These are phyloP conservation scores for Anarhynchus alexandrinus DNA, from an alignment of 2,113 vertebrate genomes.

Conservation along the genomic window DNA sequence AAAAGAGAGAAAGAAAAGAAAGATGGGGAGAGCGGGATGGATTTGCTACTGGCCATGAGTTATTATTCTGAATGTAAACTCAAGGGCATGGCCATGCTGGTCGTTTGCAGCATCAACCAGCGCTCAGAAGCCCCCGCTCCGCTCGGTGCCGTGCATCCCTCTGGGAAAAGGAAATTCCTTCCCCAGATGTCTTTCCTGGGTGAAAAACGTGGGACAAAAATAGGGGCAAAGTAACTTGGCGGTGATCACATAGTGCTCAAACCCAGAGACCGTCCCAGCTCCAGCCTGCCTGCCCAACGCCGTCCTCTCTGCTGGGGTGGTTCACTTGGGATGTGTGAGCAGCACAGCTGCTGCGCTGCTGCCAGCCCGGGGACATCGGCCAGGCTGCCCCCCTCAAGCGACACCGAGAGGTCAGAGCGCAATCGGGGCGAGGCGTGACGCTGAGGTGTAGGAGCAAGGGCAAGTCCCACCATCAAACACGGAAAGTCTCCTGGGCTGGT, in stretches of 20 bases:
- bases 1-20: not conserved
- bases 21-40: constrained; percentile 2
- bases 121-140: not conserved
- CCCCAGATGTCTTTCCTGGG: not conserved
- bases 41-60: constrained; percentile 18
- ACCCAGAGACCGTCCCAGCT: not conserved
- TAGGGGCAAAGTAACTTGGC: not conserved
- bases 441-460: not conserved
- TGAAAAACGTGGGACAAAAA: not conserved
- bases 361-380: fast-evolving
- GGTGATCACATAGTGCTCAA: not conserved
- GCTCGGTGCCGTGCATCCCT: not conserved
- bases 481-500: not conserved
- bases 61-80: constrained; percentile 7
- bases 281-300: not conserved
- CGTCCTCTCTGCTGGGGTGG: not conserved
- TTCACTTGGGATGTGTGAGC: not conserved
- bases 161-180: constrained; percentile 3
- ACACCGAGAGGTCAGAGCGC: not conserved
- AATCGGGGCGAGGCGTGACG: fast-evolving
- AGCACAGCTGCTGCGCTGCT: not conserved
- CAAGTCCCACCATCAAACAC: not conserved
- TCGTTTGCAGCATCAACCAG: not conserved
- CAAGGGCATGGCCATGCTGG: not conserved
- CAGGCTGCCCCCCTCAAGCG: not conserved